A percentile compares a stretch with the other conserved stretches of the same genome.
phyloP scores from a whole-genome alignment of 2,113 vertebrate genomes.

The Rhinolophus sinicus region DNA sequence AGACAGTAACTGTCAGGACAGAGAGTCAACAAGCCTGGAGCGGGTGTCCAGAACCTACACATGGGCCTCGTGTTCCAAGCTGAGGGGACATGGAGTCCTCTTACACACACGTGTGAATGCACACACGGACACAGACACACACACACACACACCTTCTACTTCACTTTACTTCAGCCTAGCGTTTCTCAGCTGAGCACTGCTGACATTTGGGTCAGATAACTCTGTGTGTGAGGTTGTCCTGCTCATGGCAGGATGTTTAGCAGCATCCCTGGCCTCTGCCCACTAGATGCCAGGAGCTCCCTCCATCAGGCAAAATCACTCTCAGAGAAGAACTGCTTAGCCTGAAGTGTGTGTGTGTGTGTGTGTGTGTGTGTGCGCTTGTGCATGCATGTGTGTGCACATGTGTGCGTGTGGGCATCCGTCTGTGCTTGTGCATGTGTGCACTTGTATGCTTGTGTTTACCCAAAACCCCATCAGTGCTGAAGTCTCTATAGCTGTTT shows the following conservation, averaged over 20 bases:
- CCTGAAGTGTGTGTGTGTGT: background rate
- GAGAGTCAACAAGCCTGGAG: background rate
- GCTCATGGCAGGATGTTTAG: fast-evolving
- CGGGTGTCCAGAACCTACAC: fast-evolving
- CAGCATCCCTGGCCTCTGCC: background rate
- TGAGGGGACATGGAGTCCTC: background rate
- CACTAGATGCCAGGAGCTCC: background rate
- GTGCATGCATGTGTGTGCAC: background rate
- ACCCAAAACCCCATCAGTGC: background rate
- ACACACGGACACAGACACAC: fast-evolving
- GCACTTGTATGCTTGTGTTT: background rate
- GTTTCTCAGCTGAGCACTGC: background rate
- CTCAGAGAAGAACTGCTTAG: background rate
- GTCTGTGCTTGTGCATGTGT: background rate
- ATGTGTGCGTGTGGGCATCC: fast-evolving
- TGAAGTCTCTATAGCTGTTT: background rate
- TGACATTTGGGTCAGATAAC: no score
- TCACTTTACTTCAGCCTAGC: fast-evolving
- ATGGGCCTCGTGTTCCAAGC: no score
- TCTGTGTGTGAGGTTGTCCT: fast-evolving
- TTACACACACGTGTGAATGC: fast-evolving
- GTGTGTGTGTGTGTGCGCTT: fast-evolving
- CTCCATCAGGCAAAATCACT: background rate
- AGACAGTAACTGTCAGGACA: background rate
- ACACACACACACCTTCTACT: fast-evolving